Evolutionary conservation across 2,113 vertebrate species (phyloP).

Genomic region (Hydropotes inermis): DNA sequence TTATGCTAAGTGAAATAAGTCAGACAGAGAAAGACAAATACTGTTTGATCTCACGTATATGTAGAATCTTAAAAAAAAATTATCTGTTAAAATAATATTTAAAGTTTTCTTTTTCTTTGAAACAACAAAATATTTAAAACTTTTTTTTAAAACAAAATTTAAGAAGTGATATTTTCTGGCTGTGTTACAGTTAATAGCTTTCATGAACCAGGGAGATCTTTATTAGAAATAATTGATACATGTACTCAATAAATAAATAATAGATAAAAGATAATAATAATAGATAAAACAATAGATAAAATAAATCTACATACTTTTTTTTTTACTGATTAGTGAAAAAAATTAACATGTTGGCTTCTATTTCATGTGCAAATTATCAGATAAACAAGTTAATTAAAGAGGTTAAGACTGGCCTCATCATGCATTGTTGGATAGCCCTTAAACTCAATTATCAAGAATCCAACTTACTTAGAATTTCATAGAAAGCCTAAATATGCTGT

Average conservation of each 20-base stretch:
- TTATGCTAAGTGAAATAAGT: background rate
- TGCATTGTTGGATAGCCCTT: background rate
- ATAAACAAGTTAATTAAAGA: background rate
- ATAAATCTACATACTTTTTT: background rate
- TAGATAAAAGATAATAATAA: too few relatives aligned
- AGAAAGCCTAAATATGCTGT: background rate
- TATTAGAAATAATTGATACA: constrained; percentile 13
- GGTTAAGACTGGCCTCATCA: background rate
- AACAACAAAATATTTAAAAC: background rate
- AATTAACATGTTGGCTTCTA: background rate
- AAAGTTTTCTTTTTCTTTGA: background rate
- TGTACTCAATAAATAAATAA: background rate
- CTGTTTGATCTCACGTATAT: background rate
- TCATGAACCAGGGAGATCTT: background rate
- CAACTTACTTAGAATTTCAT: background rate
- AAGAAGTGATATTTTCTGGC: background rate
- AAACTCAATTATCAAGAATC: background rate
- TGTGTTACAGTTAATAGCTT: background rate
- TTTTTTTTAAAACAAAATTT: background rate
- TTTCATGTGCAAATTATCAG: background rate
- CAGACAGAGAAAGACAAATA: background rate
- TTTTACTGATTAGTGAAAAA: background rate
- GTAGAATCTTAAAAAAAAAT: background rate
- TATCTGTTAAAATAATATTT: background rate
- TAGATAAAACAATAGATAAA: background rate